Base-by-base conservation (phyloP, 2,888 invertebrate genomes). In the Drosophila niveifrons region DNA sequence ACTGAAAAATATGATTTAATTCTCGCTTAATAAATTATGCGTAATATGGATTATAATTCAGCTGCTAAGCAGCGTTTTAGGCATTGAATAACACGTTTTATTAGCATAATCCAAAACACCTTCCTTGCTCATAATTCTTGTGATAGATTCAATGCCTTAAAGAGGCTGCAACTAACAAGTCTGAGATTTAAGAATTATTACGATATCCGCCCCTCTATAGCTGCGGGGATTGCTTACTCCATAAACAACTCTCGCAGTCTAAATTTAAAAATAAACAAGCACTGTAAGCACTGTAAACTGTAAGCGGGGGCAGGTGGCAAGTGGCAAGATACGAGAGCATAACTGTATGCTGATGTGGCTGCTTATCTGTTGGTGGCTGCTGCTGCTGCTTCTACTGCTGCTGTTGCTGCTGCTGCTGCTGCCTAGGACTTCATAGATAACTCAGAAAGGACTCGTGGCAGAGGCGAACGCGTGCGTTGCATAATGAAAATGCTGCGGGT, bases 401-500 rank as follows among this genome's bases (percentile, higher is more conserved):
- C 23, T 23, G 6, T 6, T 23, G 23, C 23, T 18, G 3, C 23
- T 23, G 6, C 23, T 23, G 23, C 23, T 23, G 36, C 80, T 47
- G 55, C 36, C 56, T 66, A 74, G 83, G 80, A 77, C 78, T 77
- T 66, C 61, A 66, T 71, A 86, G 88, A 88, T 88, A 83, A 82
- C 70, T 66, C 23, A 23, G 75, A 51, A 58, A 78, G 75, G 78
- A 88, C 69, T 83, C 84, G 72, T 72, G 57, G 71, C 68, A 48
- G 68, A 75, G 57, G 71, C 68, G 47, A 70, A 75, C 59, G 84
- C 83, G 83, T 84, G 83, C 58, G 66, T 56, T 63, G 83, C 78
- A 84, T 84, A 84, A 84, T 88, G 70, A 86, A 86, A 78, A 77
- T 73, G 58, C 73, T 78, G 81, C 78, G 74, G 78, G 73, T 53